Evolutionary conservation across 2,888 invertebrate genomes (phyloP), one percentile per base, ranked within the genome.

Genomic region (Aleiodes testaceus): DNA sequence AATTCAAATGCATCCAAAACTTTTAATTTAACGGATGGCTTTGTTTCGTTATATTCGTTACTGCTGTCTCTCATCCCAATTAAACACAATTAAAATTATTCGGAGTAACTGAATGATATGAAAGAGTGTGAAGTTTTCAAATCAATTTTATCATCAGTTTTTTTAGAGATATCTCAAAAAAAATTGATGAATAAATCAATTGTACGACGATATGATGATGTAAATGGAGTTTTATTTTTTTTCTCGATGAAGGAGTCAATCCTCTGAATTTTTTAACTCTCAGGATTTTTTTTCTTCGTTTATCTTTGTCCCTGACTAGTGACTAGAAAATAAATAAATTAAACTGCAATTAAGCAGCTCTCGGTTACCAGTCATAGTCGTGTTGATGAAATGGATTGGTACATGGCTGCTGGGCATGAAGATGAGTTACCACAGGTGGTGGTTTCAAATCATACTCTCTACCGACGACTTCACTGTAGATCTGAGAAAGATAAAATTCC

Each of bases 341-440:
- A 12, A 18, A 53, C 55, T 74, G 66, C 71, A 67, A 55, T 61
- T 69, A 53, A n/a, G 30, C 55, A 45, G 20, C 65, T n/a, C 67
- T 69, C 66, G 63, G 80, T 85, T 86, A 88, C 88, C 88, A 88
- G 75, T 88, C 86, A 75, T 88, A 88, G 66, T 85, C 80, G 74
- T 86, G 84, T 70, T 87, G 84, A 79, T 81, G 84, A 79, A 82
- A 86, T 67, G 82, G 86, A 77, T 86, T 85, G 73, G 85, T 86
- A 76, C 83, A 85, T 66, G 88, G 88, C 74, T 88, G 88, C 79
- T 87, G 88, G 75, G 84, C 85, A 79, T 88, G 87, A 66, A 88
- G 79, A 74, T 85, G 85, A 65, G 87, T 88, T 49, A 81, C 79
- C 66, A 84, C 78, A 16, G 81, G 82, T 59, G 83, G 82, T 70